A percentile compares a stretch with the other conserved stretches of the same genome.
These are phyloP conservation scores for Myanophis thanlyinensis DNA, from an alignment of 2,113 vertebrate genomes.

Conservation along the genomic window DNA sequence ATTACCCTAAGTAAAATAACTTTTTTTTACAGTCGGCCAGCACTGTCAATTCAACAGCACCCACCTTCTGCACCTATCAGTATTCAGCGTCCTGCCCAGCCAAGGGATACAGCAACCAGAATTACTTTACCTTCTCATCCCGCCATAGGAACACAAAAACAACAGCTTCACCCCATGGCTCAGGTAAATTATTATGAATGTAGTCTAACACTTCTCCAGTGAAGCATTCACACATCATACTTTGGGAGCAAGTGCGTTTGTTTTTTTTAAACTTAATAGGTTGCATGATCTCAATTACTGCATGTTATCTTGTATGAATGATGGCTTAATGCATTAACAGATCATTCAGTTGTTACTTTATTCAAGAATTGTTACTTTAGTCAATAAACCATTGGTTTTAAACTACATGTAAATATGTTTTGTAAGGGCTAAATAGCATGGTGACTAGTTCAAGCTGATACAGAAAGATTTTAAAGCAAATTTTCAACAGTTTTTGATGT, in stretches of 20 bases:
- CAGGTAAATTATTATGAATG: constrained; percentile 72
- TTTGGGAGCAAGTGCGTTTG: not conserved
- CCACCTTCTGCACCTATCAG: constrained; percentile 85
- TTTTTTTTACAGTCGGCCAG: constrained; percentile 75
- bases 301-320: not conserved
- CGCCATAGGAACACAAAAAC: constrained; percentile 85
- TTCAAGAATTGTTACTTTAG: not conserved
- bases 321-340: not conserved
- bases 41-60: constrained; percentile 87
- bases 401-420: not conserved
- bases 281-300: not conserved
- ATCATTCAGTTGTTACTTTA: not conserved
- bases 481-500: not conserved
- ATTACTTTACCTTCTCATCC: constrained; percentile 93
- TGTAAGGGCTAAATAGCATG: not conserved
- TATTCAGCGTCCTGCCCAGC: constrained; percentile 87
- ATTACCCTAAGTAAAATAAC: not conserved
- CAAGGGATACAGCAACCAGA: constrained; percentile 81
- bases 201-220: fast-evolving
- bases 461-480: fast-evolving
- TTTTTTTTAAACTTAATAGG: not conserved
- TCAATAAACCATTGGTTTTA: not conserved
- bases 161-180: constrained; percentile 89
- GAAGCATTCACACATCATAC: not conserved
- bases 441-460: fast-evolving